Base-by-base conservation (phyloP, 2,113 vertebrate species). In the Emydura subglobosa region DNA sequence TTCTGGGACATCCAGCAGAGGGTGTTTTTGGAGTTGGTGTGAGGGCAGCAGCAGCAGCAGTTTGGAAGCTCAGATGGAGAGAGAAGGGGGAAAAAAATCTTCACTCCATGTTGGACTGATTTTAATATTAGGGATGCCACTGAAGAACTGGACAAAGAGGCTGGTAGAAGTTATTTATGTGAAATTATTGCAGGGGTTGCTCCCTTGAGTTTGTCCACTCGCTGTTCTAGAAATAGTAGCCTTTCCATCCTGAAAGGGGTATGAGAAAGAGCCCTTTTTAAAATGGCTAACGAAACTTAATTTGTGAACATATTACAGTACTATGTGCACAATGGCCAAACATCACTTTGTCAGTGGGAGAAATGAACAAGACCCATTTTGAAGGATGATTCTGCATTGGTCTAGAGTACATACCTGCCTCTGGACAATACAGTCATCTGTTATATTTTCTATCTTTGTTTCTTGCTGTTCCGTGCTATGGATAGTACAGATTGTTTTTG, bases 401-500 rank as follows among this genome's bases (percentile, higher is more conserved):
- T 79, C 93, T 91, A 83, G 72, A 78, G 72, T 89, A 47, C 29
- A 85, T 96, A 92, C 47, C 83, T 86, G 78, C 90, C 89, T 93
- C n/a, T n/a, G 76, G 78, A 92, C 97, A 95, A 96, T 94, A 91
- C 86, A 94, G 76, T 59, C 91, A 92, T 96, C 93, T 95, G 89
- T 97, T 97, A 93, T 82, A 50, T 96, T 97, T 97, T 94, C 92
- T 96, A 47, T 96, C 86, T 97, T 97, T 95, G 27, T 88, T 85
- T 94, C 92, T 96, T 19, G 3, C 29, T 92, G 85, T 97, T 93
- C 59, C 95, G 88, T 88, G 79, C 92, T 93, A 93, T 44, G 90
- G 86, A 53, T 96, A 97, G 88, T 92, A 55, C 90, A 97, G 89
- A 95, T 96, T 97, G 92, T 83, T 98, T 98, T 98, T 98, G 92